phyloP scores from a whole-genome alignment of 2,797 vertebrate species.

The Eospalax fontanierii region DNA sequence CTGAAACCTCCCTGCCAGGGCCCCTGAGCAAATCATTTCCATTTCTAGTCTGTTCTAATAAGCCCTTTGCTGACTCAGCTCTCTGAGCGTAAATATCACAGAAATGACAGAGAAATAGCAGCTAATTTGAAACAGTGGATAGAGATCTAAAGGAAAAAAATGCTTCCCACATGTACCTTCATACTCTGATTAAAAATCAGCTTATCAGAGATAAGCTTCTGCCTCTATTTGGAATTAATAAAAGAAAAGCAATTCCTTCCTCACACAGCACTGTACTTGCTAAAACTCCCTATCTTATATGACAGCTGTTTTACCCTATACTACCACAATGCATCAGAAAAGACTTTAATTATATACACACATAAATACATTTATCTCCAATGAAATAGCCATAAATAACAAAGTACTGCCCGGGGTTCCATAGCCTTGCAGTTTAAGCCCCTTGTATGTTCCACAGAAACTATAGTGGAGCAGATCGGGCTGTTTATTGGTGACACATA shows the following conservation, averaged over 20 bases:
- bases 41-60: constrained; percentile 70
- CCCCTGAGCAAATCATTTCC: constrained; percentile 67
- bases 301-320: constrained; percentile 48
- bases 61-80: constrained; percentile 71
- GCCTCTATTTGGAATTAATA: constrained; percentile 48
- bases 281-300: constrained; percentile 61
- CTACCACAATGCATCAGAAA: neutral
- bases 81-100: constrained; percentile 76
- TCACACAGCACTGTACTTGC: neutral
- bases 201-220: constrained; percentile 57
- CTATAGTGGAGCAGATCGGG: neutral
- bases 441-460: constrained; percentile 26
- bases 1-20: constrained; percentile 23
- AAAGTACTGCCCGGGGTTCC: constrained; percentile 23
- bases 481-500: constrained; percentile 45
- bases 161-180: constrained; percentile 15
- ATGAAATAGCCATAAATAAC: constrained; percentile 56
- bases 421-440: neutral
- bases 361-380: neutral
- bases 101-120: constrained; percentile 67
- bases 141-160: constrained; percentile 62
- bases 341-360: neutral
- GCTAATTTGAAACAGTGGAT: constrained; percentile 65
- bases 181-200: constrained; percentile 72
- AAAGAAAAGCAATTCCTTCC: constrained; percentile 58